A percentile compares a stretch with the other conserved stretches of the same genome.
phyloP scores from a whole-genome alignment of 2,797 vertebrate species.

The Coluber constrictor region DNA sequence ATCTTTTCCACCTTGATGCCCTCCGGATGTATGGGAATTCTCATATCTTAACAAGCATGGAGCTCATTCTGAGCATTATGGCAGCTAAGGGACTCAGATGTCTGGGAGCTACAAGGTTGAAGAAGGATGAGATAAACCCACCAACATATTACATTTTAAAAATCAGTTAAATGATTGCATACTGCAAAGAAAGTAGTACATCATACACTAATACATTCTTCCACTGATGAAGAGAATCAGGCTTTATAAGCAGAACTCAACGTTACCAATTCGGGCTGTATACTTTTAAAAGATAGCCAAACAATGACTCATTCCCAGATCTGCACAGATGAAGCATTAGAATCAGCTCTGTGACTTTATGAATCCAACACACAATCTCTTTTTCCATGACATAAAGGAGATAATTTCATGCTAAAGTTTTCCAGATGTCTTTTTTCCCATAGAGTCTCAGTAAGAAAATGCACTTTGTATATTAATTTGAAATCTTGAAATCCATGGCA shows the following conservation, averaged over 20 bases:
- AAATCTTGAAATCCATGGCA: conserved; percentile 45
- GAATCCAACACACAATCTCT: conserved; percentile 23
- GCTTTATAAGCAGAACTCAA: neutral
- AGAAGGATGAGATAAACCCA: neutral
- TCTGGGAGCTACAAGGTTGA: neutral
- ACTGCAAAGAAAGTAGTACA: neutral
- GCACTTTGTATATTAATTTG: conserved; percentile 31
- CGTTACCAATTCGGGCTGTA: neutral
- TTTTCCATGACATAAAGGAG: conserved; percentile 13
- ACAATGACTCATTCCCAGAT: neutral
- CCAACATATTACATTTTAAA: neutral
- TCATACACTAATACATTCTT: neutral
- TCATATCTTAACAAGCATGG: neutral
- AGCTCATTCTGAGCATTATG: neutral
- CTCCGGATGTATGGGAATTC: neutral
- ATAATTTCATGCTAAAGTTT: conserved; percentile 21
- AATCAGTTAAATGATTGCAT: neutral
- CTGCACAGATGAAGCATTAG: neutral
- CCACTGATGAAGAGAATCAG: neutral
- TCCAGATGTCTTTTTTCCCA: conserved; percentile 22
- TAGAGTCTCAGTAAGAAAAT: conserved; percentile 12
- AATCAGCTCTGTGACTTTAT: conserved; percentile 25
- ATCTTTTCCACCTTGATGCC: neutral
- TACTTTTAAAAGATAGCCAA: neutral
- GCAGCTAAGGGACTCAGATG: neutral